These are phyloP conservation scores for Scotopteryx bipunctaria DNA, from an alignment of 2,888 invertebrate species.

Conservation along the genomic window DNA sequence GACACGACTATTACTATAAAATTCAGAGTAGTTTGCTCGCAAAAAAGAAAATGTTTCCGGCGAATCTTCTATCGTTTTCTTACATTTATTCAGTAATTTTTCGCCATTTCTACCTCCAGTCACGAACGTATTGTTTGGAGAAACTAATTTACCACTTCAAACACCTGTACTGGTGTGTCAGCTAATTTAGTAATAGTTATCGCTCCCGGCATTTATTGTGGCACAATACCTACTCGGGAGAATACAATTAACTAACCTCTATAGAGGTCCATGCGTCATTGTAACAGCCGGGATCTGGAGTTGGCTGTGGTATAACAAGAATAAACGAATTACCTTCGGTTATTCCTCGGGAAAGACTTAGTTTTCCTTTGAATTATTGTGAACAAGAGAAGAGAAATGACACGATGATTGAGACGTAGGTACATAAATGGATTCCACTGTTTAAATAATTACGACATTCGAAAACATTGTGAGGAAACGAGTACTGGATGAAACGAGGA, in stretches of 20 bases:
- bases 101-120: conserved; percentile 17
- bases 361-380: conserved; percentile 24
- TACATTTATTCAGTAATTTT: conserved; percentile 1
- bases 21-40: no score
- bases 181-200: conserved; percentile 50
- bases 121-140: conserved; percentile 40
- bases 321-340: conserved; percentile 65
- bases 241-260: no score
- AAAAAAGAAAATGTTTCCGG: no score
- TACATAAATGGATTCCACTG: no score
- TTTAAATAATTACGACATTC: no score
- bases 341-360: conserved; percentile 46
- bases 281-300: conserved; percentile 47
- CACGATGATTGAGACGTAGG: no score
- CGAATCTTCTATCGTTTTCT: neutral
- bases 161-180: conserved; percentile 45
- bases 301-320: conserved; percentile 52
- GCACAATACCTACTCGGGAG: neutral
- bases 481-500: no score
- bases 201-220: neutral
- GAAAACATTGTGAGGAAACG: no score
- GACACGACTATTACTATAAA: no score
- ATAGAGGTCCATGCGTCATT: neutral
- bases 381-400: no score
- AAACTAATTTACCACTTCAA: conserved; percentile 47